Conservation (phyloP, 2,888 invertebrate species). For the Chorisops tibialis region DNA sequence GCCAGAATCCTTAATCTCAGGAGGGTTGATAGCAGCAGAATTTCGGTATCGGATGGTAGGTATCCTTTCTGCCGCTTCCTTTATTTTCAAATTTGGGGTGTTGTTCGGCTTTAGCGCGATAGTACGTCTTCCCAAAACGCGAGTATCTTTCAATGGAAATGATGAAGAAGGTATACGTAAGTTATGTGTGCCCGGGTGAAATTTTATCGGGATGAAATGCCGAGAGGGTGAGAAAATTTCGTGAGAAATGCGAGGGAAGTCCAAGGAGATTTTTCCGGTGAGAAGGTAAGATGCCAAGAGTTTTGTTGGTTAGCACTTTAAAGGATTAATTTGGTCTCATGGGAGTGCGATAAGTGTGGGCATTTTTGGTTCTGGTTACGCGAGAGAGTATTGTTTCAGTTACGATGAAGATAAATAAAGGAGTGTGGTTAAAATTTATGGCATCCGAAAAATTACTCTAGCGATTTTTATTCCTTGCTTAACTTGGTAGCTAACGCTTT, state of each 20-base stretch:
- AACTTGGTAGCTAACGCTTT: no score
- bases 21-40: conserved; percentile 18
- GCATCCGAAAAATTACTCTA: no score
- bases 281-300: conserved; percentile 14
- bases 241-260: background rate
- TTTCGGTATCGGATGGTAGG: background rate
- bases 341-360: conserved; percentile 25
- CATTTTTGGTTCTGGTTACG: conserved; percentile 1
- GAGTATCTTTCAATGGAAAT: conserved; percentile 21
- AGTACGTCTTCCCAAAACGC: conserved; percentile 15
- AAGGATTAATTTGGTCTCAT: conserved; percentile 33
- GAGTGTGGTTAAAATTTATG: no score
- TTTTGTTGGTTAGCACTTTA: conserved; percentile 31
- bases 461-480: no score
- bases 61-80: background rate
- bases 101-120: background rate
- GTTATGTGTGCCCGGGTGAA: conserved; percentile 23
- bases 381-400: no score
- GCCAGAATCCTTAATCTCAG: conserved; percentile 32
- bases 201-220: conserved; percentile 24
- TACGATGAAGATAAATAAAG: no score
- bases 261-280: conserved; percentile 7
- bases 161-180: conserved; percentile 25
- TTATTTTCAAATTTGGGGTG: background rate
- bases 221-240: conserved; percentile 19